Conservation (phyloP, 2,888 invertebrate genomes). For the Troides oblongomaculatus region DNA sequence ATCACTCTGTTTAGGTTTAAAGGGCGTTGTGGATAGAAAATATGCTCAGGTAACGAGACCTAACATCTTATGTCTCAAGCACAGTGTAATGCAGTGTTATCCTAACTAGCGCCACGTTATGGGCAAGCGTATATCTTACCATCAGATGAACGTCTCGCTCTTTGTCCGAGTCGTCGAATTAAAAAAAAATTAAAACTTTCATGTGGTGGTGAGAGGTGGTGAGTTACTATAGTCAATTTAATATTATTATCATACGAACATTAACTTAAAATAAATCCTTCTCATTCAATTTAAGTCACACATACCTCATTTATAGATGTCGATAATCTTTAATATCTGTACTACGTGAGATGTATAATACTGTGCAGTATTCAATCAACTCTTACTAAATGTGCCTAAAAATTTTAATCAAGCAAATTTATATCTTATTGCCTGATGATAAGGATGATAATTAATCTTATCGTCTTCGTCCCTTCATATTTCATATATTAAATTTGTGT, state of each 20-base stretch:
- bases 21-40: too few relatives aligned
- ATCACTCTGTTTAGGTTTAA: too few relatives aligned
- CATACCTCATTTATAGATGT: neutral
- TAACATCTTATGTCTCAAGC: too few relatives aligned
- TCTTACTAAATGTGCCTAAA: neutral
- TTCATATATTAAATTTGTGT: conserved; percentile 45
- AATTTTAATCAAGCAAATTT: neutral
- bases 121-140: too few relatives aligned
- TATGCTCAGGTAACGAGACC: too few relatives aligned
- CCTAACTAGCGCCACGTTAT: too few relatives aligned
- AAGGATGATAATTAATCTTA: neutral
- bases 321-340: neutral
- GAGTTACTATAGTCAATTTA: neutral
- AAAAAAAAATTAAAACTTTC: too few relatives aligned
- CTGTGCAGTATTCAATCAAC: conserved; percentile 1
- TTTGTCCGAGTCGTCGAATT: too few relatives aligned
- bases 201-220: too few relatives aligned
- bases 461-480: too few relatives aligned
- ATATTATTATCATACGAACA: neutral
- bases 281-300: neutral
- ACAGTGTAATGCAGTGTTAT: too few relatives aligned
- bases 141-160: too few relatives aligned
- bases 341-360: neutral
- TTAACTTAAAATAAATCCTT: neutral
- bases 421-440: neutral